Evolutionary conservation across 1,140 invertebrate species (phyloP), one percentile per base, ranked within the genome.

Genomic region (Musca vetustissima): DNA sequence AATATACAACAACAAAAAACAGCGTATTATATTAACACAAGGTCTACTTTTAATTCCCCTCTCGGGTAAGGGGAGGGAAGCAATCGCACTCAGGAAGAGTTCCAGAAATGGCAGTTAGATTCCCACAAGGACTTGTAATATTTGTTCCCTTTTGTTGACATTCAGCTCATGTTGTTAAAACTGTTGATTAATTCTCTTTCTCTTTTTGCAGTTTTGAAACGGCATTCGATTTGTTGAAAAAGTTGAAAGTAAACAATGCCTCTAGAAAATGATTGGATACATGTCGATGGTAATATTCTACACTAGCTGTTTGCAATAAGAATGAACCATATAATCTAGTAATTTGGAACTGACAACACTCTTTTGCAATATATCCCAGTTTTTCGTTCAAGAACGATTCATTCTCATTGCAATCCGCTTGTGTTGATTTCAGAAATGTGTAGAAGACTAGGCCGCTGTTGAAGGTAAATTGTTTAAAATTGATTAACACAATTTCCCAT

Each of bases 401-500:
- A 21, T 61, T 61, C 57, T 36, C 32, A 36, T 61, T 61, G 57
- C 17, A 61, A 61, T 11, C 17, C 9, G 25, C n/a, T 61, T 61
- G 28, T 17, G 36, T 43, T 61, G 1, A 61, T 21, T 61, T 61
- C 19, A 36, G n/a, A 24, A 61, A 61, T 61, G 21, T 36, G 53
- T 21, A 28, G 32, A 32, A 17, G 21, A 28, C 28, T n/a, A 28
- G 28, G n/a, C 19, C 36, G 17, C n/a, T 24, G 24, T 57, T 28
- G n/a, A 61, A 36, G 57, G 57, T 61, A 61, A 61, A 36, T 43
- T 59, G 55, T 32, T 59, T 59, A 28, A 32, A 6, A 59, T 59
- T 61, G 57, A 36, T 21, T 61, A 61, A 61, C 57, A 43, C 57
- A 61, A 61, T 61, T 43, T 61, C 57, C 57, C 36, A 61, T 61